Percentiles rank a stretch among this genome's conserved stretches.
These are phyloP conservation scores for Dendrolimus pini DNA, from an alignment of 2,888 invertebrate species.

Conservation along the genomic window DNA sequence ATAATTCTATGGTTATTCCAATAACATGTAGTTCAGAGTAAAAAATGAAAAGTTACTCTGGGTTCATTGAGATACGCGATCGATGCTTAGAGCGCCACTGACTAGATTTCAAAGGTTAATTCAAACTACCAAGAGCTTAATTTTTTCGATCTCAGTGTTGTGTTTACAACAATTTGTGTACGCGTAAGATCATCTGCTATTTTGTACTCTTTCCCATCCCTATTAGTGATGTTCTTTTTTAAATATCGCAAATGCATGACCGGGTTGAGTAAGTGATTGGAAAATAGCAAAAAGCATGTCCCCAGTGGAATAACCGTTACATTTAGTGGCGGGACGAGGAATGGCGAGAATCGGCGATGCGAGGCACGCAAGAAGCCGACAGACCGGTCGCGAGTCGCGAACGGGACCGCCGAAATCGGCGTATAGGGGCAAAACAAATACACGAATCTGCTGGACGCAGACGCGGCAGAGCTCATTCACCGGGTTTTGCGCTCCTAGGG, in stretches of 20 bases:
- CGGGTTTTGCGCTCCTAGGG: background rate
- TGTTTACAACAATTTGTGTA: too few species aligned
- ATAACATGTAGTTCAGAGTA: too few species aligned
- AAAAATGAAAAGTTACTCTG: too few species aligned
- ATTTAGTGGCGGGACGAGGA: conserved; percentile 30
- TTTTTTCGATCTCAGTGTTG: too few species aligned
- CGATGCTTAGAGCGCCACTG: too few species aligned
- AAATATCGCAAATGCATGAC: background rate
- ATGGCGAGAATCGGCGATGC: conserved; percentile 56
- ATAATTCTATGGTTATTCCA: too few species aligned
- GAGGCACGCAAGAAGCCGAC: conserved; percentile 54
- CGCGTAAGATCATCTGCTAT: too few species aligned
- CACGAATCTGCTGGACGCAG: conserved; percentile 1
- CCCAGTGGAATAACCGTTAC: conserved; percentile 55
- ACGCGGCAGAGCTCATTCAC: background rate
- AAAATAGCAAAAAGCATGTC: conserved; percentile 49
- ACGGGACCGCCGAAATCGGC: conserved; percentile 55
- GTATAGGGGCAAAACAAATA: conserved; percentile 58
- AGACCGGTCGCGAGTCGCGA: conserved; percentile 37
- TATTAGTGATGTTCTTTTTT: too few species aligned
- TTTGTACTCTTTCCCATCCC: too few species aligned
- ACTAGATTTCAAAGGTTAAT: too few species aligned
- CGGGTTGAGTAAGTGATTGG: conserved; percentile 26
- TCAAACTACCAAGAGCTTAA: too few species aligned
- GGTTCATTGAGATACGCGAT: too few species aligned